Conservation (phyloP, 2,888 invertebrate genomes). For the Laspeyria flexula region DNA sequence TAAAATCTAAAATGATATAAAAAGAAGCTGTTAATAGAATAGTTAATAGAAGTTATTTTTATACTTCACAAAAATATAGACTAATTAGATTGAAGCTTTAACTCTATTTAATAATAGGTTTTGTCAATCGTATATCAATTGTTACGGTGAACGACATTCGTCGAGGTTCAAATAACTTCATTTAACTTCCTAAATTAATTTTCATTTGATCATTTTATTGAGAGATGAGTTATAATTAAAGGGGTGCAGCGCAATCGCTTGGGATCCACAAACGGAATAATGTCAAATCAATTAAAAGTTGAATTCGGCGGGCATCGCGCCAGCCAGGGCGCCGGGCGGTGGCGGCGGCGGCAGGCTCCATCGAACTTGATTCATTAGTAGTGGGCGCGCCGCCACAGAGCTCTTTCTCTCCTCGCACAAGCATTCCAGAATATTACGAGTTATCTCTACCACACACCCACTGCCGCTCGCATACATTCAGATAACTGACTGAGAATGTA, state of each 20-base stretch:
- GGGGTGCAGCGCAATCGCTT: slow-evolving; percentile 71
- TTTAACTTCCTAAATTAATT: slow-evolving; percentile 81
- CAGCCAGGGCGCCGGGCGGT: slow-evolving; percentile 69
- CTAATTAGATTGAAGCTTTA: no score
- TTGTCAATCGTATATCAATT: slow-evolving; percentile 41
- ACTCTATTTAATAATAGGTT: slow-evolving; percentile 18
- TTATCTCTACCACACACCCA: slow-evolving; percentile 59
- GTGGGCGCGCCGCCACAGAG: slow-evolving; percentile 57
- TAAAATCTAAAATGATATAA: no score
- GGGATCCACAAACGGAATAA: slow-evolving; percentile 80
- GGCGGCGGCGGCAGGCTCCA: slow-evolving; percentile 65
- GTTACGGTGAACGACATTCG: slow-evolving; percentile 58
- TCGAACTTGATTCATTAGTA: slow-evolving; percentile 78
- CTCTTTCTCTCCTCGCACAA: slow-evolving; percentile 48
- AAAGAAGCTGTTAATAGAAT: no score
- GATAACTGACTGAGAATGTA: slow-evolving; percentile 50
- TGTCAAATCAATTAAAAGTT: slow-evolving; percentile 85
- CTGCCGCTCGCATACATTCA: slow-evolving; percentile 51
- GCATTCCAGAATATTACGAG: slow-evolving; percentile 58
- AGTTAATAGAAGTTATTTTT: no score
- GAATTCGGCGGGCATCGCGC: slow-evolving; percentile 73
- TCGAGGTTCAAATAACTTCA: slow-evolving; percentile 68
- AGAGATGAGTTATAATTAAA: slow-evolving; percentile 80
- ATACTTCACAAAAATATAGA: no score
- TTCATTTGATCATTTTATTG: slow-evolving; percentile 81